Conservation (phyloP, 35 echinoderm and acorn worm species). For the Antedon bifida region DNA sequence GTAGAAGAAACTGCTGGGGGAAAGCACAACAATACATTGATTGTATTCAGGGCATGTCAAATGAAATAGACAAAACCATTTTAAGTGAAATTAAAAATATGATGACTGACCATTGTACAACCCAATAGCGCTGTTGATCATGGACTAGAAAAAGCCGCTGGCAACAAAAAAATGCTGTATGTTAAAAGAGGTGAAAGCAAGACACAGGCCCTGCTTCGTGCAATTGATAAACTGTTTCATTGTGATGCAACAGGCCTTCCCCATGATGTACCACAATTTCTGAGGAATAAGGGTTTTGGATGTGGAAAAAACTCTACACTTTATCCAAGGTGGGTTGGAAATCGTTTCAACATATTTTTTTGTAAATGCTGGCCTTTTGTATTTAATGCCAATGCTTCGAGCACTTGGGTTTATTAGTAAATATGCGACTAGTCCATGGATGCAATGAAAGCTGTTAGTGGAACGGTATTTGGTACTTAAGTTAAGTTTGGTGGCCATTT, state of each 20-base stretch:
- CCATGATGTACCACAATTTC: constrained; percentile 6
- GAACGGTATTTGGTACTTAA: too few relatives aligned
- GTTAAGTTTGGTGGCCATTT: too few relatives aligned
- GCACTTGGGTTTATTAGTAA: constrained; percentile 7
- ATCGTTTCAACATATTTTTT: constrained; percentile 33
- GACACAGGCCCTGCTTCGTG: not conserved
- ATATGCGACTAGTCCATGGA: constrained; percentile 10
- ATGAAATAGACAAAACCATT: not conserved
- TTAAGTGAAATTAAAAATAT: not conserved
- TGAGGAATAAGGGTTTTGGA: constrained; percentile 1
- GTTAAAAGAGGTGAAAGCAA: too few relatives aligned
- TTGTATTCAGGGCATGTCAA: not conserved
- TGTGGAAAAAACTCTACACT: constrained; percentile 5
- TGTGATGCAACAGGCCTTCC: constrained; percentile 7
- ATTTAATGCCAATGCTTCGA: not conserved
- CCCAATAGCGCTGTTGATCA: constrained; percentile 10
- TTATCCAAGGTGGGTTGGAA: constrained; percentile 20
- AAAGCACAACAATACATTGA: constrained; percentile 25
- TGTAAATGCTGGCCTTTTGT: constrained; percentile 15
- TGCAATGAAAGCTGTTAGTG: not conserved
- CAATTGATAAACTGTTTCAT: constrained; percentile 33
- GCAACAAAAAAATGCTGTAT: not conserved
- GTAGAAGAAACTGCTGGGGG: not conserved
- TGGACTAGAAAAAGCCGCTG: not conserved
- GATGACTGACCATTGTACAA: constrained; percentile 13